These are phyloP conservation scores for Phoenoteleia sp. DNA, from an alignment of 2,888 invertebrate species.

Conservation along the genomic window DNA sequence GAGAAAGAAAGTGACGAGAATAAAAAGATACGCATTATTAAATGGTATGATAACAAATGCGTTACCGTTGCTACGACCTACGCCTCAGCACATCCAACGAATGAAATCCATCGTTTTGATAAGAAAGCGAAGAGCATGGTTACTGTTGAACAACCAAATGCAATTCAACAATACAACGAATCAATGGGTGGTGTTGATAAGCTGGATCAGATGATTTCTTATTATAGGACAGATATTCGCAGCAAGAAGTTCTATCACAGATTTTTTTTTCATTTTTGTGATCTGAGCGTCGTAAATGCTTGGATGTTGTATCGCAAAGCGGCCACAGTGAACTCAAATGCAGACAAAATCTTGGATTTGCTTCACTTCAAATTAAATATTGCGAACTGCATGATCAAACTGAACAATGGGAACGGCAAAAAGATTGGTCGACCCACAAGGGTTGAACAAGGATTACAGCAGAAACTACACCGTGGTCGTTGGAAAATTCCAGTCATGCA, in stretches of 20 bases:
- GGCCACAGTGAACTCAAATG: slow-evolving; percentile 30
- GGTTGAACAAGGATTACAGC: slow-evolving; percentile 31
- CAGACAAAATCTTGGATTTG: slow-evolving; percentile 29
- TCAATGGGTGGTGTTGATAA: slow-evolving; percentile 43
- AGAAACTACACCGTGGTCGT: slow-evolving; percentile 37
- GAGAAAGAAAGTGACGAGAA: slow-evolving; percentile 21
- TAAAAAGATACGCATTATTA: slow-evolving; percentile 28
- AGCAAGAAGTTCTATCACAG: slow-evolving; percentile 37
- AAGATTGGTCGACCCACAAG: slow-evolving; percentile 31
- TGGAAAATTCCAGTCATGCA: slow-evolving; percentile 25
- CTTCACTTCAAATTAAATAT: slow-evolving; percentile 34
- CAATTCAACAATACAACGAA: slow-evolving; percentile 39
- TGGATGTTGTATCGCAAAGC: slow-evolving; percentile 36
- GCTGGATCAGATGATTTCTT: slow-evolving; percentile 39
- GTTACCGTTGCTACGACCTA: slow-evolving; percentile 20
- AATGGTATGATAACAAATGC: slow-evolving; percentile 38
- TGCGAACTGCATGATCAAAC: slow-evolving; percentile 32
- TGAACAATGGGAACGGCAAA: slow-evolving; percentile 29
- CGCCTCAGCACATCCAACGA: slow-evolving; percentile 26
- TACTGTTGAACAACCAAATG: slow-evolving; percentile 34
- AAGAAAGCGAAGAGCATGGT: slow-evolving; percentile 14
- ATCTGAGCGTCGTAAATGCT: slow-evolving; percentile 37
- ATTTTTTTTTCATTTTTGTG: slow-evolving; percentile 43
- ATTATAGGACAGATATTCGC: slow-evolving; percentile 37
- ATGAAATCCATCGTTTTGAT: slow-evolving; percentile 35